phyloP scores from a whole-genome alignment of 2,888 invertebrate genomes.

The Plagiodera versicolora region DNA sequence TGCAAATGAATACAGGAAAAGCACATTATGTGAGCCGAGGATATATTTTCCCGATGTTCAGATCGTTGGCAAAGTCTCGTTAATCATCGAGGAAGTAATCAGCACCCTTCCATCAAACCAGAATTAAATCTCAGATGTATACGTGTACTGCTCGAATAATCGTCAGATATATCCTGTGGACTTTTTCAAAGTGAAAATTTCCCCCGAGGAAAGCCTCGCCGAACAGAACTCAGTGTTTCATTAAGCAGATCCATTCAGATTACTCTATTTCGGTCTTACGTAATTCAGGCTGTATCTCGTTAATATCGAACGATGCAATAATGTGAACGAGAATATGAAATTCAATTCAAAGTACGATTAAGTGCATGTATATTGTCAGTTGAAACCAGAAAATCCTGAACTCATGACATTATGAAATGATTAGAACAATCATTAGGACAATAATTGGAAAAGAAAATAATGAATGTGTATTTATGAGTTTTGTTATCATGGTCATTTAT shows the following conservation, averaged over 20 bases:
- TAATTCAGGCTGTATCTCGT: background rate
- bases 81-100: background rate
- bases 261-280: background rate
- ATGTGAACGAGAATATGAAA: background rate
- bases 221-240: constrained; percentile 2
- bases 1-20: background rate
- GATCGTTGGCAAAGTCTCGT: background rate
- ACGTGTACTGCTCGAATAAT: constrained; percentile 19
- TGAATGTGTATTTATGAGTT: too few species aligned
- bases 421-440: too few species aligned
- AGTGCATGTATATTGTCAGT: background rate
- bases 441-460: too few species aligned
- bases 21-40: background rate
- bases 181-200: constrained; percentile 21
- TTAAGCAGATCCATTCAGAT: constrained; percentile 1
- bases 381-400: background rate
- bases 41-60: background rate
- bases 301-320: background rate
- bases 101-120: background rate
- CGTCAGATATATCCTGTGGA: constrained; percentile 22
- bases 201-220: constrained; percentile 18
- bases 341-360: background rate
- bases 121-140: background rate
- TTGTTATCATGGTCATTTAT: too few species aligned
- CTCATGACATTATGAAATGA: too few species aligned